Conservation (phyloP, 2,797 vertebrate genomes). For the Sphenodon punctatus region DNA sequence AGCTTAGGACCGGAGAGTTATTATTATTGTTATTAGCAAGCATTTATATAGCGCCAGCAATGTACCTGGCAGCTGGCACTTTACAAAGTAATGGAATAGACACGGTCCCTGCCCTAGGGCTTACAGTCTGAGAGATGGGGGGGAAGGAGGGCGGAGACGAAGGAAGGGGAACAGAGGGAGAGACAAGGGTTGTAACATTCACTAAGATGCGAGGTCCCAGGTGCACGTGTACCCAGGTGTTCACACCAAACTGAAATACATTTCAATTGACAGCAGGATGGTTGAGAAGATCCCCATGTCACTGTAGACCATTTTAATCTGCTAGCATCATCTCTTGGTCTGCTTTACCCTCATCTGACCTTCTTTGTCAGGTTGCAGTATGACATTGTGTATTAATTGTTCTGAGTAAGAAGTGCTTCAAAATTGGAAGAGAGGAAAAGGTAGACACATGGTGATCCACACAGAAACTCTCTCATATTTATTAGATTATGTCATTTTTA, state of each 20-base stretch:
- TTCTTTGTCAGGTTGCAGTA: not conserved
- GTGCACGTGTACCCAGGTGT: too few relatives aligned
- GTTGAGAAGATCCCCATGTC: conserved; percentile 53
- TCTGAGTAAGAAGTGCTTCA: fast-evolving
- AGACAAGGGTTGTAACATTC: too few relatives aligned
- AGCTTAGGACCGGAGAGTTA: too few relatives aligned
- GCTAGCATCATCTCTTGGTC: not conserved
- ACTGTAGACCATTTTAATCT: conserved; percentile 39
- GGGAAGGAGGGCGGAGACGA: too few relatives aligned
- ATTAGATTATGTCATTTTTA: fast-evolving
- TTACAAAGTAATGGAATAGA: too few relatives aligned
- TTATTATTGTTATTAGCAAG: too few relatives aligned
- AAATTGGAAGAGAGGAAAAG: fast-evolving
- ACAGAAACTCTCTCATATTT: fast-evolving
- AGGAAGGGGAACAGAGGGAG: too few relatives aligned
- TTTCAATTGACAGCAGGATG: conserved; percentile 59
- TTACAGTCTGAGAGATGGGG: too few relatives aligned
- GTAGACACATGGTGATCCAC: fast-evolving
- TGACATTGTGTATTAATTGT: fast-evolving
- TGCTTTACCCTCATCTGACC: conserved; percentile 31
- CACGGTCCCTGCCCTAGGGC: too few relatives aligned
- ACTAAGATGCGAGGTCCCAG: too few relatives aligned
- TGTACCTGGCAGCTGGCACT: too few relatives aligned
- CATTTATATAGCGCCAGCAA: too few relatives aligned
- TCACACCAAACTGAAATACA: conserved; percentile 57